phyloP scores from a whole-genome alignment of 2,113 vertebrate species.

The Hystrix cristata region DNA sequence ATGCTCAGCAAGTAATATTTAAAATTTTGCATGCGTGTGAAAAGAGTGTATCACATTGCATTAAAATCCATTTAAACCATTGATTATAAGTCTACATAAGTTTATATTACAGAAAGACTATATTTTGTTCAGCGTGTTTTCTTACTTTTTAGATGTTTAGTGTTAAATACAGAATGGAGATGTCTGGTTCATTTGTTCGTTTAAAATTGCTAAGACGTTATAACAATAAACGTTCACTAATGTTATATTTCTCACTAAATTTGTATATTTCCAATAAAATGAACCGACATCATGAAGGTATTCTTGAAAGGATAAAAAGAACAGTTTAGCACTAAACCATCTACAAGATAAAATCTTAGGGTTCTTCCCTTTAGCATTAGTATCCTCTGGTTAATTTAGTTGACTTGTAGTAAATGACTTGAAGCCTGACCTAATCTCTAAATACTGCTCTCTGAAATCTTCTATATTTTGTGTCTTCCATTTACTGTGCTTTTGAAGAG shows the following conservation, averaged over 20 bases:
- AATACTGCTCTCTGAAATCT: conserved; percentile 75
- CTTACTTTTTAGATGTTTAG: neutral
- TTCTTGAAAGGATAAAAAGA: neutral
- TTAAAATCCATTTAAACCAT: neutral
- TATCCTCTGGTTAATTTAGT: conserved; percentile 71
- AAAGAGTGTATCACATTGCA: neutral
- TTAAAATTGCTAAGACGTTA: neutral
- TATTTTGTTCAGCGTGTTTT: neutral
- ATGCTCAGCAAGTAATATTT: neutral
- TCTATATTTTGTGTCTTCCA: conserved; percentile 65
- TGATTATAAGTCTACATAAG: neutral
- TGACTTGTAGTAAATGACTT: conserved; percentile 73
- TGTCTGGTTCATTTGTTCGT: neutral
- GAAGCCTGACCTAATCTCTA: conserved; percentile 75
- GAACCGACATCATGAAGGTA: neutral
- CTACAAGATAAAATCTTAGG: conserved; percentile 53
- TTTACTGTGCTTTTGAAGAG: conserved; percentile 72
- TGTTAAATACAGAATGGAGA: neutral
- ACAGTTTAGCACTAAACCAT: conserved; percentile 10
- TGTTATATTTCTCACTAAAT: conserved; percentile 37
- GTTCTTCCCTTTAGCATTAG: conserved; percentile 39
- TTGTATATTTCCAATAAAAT: neutral
- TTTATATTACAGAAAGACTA: neutral
- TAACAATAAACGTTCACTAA: neutral
- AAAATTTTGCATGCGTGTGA: neutral